phyloP scores from a whole-genome alignment of 2,113 vertebrate species.

The Tapirus terrestris region DNA sequence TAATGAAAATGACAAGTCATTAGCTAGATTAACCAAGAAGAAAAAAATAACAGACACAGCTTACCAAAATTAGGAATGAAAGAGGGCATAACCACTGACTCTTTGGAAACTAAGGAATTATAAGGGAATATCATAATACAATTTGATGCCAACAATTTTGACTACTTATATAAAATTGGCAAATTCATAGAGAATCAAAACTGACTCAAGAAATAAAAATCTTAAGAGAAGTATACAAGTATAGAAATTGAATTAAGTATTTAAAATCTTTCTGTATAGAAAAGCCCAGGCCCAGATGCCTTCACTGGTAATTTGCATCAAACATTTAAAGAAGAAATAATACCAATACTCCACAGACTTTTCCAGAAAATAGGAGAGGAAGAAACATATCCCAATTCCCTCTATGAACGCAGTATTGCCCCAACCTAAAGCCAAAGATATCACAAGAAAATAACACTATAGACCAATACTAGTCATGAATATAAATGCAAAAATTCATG shows the following conservation, averaged over 20 bases:
- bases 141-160: background rate
- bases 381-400: too few relatives aligned
- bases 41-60: background rate
- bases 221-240: background rate
- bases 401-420: too few relatives aligned
- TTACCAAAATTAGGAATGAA: background rate
- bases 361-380: too few relatives aligned
- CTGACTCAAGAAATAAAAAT: background rate
- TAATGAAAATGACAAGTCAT: background rate
- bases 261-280: background rate
- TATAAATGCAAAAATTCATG: background rate
- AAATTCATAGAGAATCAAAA: background rate
- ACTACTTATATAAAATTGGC: background rate
- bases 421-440: too few relatives aligned
- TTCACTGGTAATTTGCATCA: background rate
- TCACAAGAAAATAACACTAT: too few relatives aligned
- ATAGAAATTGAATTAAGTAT: background rate
- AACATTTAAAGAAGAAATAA: too few relatives aligned
- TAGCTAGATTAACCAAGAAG: background rate
- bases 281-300: background rate
- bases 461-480: background rate
- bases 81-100: background rate
- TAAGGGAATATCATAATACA: background rate
- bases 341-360: too few relatives aligned
- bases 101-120: background rate